Base-by-base conservation (phyloP, 2,888 invertebrate genomes). In the Noctuana brunneofusca region DNA sequence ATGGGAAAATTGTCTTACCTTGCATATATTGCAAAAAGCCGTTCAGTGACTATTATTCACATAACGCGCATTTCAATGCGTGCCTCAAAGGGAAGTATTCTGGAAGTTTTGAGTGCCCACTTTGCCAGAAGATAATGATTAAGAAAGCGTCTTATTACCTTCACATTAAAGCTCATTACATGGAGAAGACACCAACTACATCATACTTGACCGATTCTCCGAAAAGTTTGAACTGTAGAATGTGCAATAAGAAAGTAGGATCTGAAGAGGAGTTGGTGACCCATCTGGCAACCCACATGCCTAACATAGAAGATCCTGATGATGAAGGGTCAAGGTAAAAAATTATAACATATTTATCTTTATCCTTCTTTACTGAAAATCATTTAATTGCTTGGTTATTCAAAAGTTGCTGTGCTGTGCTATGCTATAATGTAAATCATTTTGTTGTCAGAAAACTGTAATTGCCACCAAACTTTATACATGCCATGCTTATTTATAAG, bases 271-370 rank as follows among this genome's bases (percentile, higher is more conserved):
- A 72, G 63, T 79, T 92, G 16, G 86, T 92, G 58, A 78, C 75
- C 58, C 92, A 92, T 66, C 70, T 92, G 18, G 86, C 89, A 0
- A 82, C 81, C 12, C 92, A 92, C 65, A 84, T 92, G 77, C 80
- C 88, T 1, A 81, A 84, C 57, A 78, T 80, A 5, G 86, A 87
- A 9, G 83, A 81, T 14, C 68, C 66, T 0, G 76, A 77, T 16
- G 77, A 78, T 2, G 74, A 70, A 4, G 82, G 83, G 16, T 84
- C 83, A 24, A 80, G 86, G 87, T 89, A 79, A 50, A 20, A 24
- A 49, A 8, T 14, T 24, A 20, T 12, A 20, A 16, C 35, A 9
- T 9, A 3, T 18, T 16, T 43, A 16, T 3, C 8, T 43, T 16
- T 18, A 3, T 5, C 4, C n/a, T 41, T 11, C 11, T 32, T 32